phyloP scores from a whole-genome alignment of 2,113 vertebrate species.

The Galbula dea region DNA sequence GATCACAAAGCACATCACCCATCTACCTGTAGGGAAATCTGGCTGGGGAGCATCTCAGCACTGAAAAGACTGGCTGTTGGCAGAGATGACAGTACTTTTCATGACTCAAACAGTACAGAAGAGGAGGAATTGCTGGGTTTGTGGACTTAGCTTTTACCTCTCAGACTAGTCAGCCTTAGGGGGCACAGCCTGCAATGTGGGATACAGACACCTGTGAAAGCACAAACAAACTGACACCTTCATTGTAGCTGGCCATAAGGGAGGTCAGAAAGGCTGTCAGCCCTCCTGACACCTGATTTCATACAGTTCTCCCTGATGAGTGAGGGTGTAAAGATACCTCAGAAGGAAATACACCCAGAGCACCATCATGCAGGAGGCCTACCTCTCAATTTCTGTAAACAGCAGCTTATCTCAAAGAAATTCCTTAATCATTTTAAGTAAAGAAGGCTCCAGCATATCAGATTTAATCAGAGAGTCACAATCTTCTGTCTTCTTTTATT shows the following conservation, averaged over 20 bases:
- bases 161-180: background rate
- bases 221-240: background rate
- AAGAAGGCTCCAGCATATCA: background rate
- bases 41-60: background rate
- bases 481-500: background rate
- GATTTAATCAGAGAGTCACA: background rate
- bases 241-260: background rate
- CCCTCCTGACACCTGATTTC: background rate
- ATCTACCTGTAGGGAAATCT: background rate
- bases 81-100: background rate
- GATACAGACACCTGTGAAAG: background rate
- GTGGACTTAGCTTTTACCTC: background rate
- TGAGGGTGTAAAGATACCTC: rapidly evolving
- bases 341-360: background rate
- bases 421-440: no score
- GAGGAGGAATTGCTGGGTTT: background rate
- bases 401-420: background rate
- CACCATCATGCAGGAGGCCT: background rate
- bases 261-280: background rate
- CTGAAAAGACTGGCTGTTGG: background rate
- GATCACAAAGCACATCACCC: background rate
- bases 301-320: rapidly evolving
- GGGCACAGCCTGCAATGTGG: no score
- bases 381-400: background rate
- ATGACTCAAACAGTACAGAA: background rate